phyloP scores from a whole-genome alignment of 2,888 invertebrate species.

The Mylabris sibirica region DNA sequence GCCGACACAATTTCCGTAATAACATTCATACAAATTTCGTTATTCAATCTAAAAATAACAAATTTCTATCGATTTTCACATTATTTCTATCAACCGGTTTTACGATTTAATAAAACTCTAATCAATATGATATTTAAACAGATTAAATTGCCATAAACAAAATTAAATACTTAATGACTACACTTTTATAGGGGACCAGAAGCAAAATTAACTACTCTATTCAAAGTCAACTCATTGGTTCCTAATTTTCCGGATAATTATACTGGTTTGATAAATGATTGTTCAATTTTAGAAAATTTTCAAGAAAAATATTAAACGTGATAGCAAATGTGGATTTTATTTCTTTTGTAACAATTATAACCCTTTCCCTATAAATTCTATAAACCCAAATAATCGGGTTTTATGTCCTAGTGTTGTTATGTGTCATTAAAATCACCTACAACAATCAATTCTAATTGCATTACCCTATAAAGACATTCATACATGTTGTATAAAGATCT shows the following conservation, averaged over 20 bases:
- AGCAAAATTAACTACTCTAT: constrained; percentile 20
- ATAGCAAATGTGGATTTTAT: background rate
- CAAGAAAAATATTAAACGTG: background rate
- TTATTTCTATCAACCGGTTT: constrained; percentile 28
- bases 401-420: constrained; percentile 57
- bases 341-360: constrained; percentile 26
- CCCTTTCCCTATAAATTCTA: constrained; percentile 54
- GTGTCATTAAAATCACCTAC: constrained; percentile 60
- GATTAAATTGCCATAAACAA: constrained; percentile 35
- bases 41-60: constrained; percentile 4
- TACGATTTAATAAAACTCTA: constrained; percentile 33
- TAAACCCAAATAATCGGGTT: constrained; percentile 56
- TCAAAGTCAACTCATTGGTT: constrained; percentile 10
- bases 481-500: constrained; percentile 54
- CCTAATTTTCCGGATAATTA: constrained; percentile 7
- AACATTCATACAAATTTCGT: constrained; percentile 12
- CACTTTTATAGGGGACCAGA: constrained; percentile 25
- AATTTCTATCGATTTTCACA: constrained; percentile 22
- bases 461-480: constrained; percentile 57
- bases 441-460: constrained; percentile 61
- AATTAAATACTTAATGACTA: constrained; percentile 28
- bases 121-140: constrained; percentile 27
- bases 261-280: constrained; percentile 5
- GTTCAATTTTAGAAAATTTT: background rate
- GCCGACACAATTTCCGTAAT: constrained; percentile 28